These are phyloP conservation scores for Myotis myotis DNA, from an alignment of 2,797 vertebrate genomes.

Conservation along the genomic window DNA sequence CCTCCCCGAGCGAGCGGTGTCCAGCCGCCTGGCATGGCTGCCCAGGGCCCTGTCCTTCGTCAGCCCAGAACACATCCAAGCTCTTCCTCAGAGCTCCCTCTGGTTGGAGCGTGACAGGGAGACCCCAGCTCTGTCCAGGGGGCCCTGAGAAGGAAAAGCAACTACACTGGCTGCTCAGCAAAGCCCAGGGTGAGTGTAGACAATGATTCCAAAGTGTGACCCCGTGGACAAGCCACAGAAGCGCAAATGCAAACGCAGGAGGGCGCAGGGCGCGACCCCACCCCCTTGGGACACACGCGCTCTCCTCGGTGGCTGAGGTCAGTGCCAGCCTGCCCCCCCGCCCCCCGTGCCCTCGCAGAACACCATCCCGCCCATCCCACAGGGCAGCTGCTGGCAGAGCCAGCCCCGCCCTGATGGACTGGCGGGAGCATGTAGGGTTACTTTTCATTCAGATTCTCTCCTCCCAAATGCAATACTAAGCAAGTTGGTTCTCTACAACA, in stretches of 20 bases:
- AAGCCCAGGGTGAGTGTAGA: background rate
- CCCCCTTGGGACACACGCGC: rapidly evolving
- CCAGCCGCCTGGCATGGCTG: background rate
- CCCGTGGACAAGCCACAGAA: background rate
- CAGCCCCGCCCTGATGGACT: background rate
- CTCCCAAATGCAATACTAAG: background rate
- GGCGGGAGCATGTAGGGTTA: background rate
- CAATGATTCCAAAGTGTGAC: background rate
- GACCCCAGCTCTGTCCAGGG: background rate
- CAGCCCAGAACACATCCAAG: background rate
- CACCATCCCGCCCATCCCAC: background rate
- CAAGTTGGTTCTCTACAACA: background rate
- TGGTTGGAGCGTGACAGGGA: background rate
- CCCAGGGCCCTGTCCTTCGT: background rate
- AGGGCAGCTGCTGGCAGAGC: background rate
- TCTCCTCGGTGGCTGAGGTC: too few relatives aligned
- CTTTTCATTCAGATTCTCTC: background rate
- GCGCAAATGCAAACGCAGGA: too few relatives aligned
- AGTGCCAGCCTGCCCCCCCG: too few relatives aligned
- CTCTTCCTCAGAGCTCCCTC: background rate
- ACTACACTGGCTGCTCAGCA: background rate
- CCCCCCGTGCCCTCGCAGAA: too few relatives aligned
- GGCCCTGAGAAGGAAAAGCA: background rate
- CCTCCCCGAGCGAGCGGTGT: rapidly evolving
- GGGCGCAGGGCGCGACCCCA: background rate